Percentiles rank a stretch among this genome's conserved stretches.
Evolutionary conservation across 1,140 invertebrate species (phyloP).

Genomic region (Nephotettix cincticeps): DNA sequence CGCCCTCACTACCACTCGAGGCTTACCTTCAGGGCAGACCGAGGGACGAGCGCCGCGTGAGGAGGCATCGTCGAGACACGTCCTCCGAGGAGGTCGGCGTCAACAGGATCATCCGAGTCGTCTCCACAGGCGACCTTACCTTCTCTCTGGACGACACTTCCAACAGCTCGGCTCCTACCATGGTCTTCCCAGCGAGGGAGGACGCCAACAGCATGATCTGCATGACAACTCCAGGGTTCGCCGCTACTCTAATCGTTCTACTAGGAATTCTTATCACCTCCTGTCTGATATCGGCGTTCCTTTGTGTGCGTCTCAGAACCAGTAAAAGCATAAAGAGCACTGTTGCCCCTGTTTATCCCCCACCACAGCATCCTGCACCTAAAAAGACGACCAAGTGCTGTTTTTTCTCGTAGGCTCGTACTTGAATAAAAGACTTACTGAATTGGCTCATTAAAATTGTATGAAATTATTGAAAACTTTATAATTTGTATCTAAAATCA

Average conservation of each 20-base stretch:
- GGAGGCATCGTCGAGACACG: constrained; percentile 59
- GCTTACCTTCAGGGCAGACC: constrained; percentile 73
- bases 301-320: constrained; percentile 72
- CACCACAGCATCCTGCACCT: constrained; percentile 45
- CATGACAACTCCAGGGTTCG: constrained; percentile 89
- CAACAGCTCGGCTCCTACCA: constrained; percentile 64
- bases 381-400: constrained; percentile 51
- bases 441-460: no score
- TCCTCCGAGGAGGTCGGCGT: constrained; percentile 87
- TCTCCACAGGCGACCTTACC: constrained; percentile 90
- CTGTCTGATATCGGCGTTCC: constrained; percentile 78
- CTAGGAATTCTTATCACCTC: constrained; percentile 77
- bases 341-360: constrained; percentile 45
- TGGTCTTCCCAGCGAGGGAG: constrained; percentile 76
- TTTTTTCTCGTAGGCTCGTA: constrained; percentile 53
- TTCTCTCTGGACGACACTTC: constrained; percentile 78
- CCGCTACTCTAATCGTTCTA: constrained; percentile 77
- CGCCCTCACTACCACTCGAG: constrained; percentile 59
- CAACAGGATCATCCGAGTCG: constrained; percentile 86
- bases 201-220: constrained; percentile 71
- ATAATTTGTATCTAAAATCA: no score
- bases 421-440: no score
- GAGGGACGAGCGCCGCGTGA: constrained; percentile 69
- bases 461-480: no score
- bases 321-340: constrained; percentile 57